Evolutionary conservation across 2,888 invertebrate genomes (phyloP).

Genomic region (Orthosia cruda): DNA sequence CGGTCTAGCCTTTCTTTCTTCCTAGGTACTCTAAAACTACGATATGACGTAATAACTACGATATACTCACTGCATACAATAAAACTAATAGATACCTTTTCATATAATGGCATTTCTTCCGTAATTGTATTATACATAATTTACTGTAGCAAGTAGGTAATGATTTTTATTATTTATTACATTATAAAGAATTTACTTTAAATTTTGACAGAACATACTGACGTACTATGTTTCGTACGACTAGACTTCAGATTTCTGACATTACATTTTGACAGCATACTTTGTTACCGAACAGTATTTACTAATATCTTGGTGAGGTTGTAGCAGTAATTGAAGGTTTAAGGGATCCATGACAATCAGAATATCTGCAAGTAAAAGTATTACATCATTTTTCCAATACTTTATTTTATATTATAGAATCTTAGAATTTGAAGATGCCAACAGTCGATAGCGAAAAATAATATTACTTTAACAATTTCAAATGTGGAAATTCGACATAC

Average conservation of each 20-base stretch:
- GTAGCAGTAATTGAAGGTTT: slow-evolving; percentile 21
- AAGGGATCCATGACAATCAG: slow-evolving; percentile 25
- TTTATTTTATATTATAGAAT: slow-evolving; percentile 58
- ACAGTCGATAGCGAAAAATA: slow-evolving; percentile 76
- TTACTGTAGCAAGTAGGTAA: not conserved
- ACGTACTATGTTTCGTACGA: slow-evolving; percentile 12
- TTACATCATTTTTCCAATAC: slow-evolving; percentile 59
- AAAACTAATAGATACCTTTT: slow-evolving; percentile 57
- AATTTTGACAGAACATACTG: slow-evolving; percentile 36
- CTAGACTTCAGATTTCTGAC: slow-evolving; percentile 27
- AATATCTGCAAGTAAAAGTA: slow-evolving; percentile 55
- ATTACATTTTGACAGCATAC: slow-evolving; percentile 10
- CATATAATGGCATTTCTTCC: slow-evolving; percentile 40
- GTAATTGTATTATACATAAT: slow-evolving; percentile 34
- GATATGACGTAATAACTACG: not conserved
- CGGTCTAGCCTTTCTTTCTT: not conserved
- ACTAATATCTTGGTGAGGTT: slow-evolving; percentile 10
- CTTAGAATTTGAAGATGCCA: slow-evolving; percentile 82
- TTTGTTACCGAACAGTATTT: slow-evolving; percentile 51
- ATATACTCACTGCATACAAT: slow-evolving; percentile 18
- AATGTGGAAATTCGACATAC: slow-evolving; percentile 66
- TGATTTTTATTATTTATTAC: slow-evolving; percentile 14
- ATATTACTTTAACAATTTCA: slow-evolving; percentile 69
- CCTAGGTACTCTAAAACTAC: not conserved
- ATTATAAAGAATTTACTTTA: slow-evolving; percentile 27